Base-by-base conservation (phyloP, 2,113 vertebrate genomes). In the Mobula birostris region DNA sequence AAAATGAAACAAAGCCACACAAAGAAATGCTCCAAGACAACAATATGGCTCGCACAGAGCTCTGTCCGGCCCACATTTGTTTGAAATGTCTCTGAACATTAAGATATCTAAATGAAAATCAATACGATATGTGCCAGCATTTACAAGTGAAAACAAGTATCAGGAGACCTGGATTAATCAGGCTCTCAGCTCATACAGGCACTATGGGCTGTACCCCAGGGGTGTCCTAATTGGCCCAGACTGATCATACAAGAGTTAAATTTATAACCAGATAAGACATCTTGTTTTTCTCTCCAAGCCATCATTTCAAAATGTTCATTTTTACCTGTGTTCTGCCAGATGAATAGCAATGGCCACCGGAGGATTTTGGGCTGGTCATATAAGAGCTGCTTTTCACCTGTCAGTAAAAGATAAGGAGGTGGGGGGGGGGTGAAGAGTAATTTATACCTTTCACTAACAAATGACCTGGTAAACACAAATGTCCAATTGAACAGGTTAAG, bases 51-150 rank as follows among this genome's bases (percentile, higher is more conserved):
- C 96, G 97, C 97, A 97, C 97, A 96, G 97, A 97, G 98, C 97
- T 96, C 97, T 97, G 97, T 97, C 96, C 96, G 97, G 96, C 96
- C 96, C 97, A 97, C 97, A 97, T 97, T 96, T 97, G 97, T 97
- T 96, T 96, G 96, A 97, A 98, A 97, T 98, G 97, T 98, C 98
- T 97, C 97, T 96, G 97, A 97, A 98, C 97, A 98, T 98, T 98
- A 99, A 99, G 98, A 98, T 98, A 98, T 99, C 98, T 99, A 98
- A 99, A 99, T 99, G 98, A 98, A 99, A 98, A 99, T 99, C 98
- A 98, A 99, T 99, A 98, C 97, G 97, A 96, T 97, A 96, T 97
- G 97, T 97, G 97, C 97, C 97, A 97, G 97, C 97, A 96, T 97
- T 97, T 97, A 97, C 97, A 97, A 96, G 96, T 95, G 97, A 97